Evolutionary conservation across 2,113 vertebrate species (phyloP).

Genomic region (Hymenochirus boettgeri): DNA sequence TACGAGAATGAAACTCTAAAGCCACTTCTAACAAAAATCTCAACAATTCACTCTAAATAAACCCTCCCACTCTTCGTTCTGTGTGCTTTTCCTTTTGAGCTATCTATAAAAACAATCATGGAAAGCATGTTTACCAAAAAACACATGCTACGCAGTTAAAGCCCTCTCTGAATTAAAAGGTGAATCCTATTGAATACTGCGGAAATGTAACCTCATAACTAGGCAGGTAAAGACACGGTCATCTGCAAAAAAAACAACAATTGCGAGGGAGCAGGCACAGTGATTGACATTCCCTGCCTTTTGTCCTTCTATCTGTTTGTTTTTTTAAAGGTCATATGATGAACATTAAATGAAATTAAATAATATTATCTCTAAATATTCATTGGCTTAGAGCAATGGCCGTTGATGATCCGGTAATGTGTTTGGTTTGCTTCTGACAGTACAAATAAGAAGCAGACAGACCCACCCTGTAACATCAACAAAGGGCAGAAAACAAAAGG

Average conservation of each 20-base stretch:
- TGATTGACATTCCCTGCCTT: constrained; percentile 54
- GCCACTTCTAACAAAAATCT: constrained; percentile 54
- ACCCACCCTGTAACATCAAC: constrained; percentile 45
- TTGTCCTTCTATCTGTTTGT: constrained; percentile 54
- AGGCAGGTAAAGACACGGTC: constrained; percentile 59
- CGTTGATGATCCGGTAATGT: constrained; percentile 44
- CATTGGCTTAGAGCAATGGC: constrained; percentile 43
- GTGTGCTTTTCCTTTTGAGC: constrained; percentile 40
- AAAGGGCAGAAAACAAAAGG: constrained; percentile 11
- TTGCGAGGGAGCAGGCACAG: constrained; percentile 57
- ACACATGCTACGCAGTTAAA: constrained; percentile 33
- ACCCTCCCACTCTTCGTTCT: constrained; percentile 22
- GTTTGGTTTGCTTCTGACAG: constrained; percentile 48
- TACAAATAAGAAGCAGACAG: constrained; percentile 50
- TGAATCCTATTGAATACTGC: constrained; percentile 41
- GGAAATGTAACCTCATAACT: constrained; percentile 50
- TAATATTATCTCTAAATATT: constrained; percentile 57
- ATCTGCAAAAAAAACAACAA: constrained; percentile 49
- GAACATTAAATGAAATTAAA: constrained; percentile 59
- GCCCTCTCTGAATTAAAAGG: constrained; percentile 44
- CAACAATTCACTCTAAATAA: constrained; percentile 38
- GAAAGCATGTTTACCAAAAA: constrained; percentile 49
- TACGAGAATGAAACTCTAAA: constrained; percentile 45
- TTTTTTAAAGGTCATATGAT: constrained; percentile 62
- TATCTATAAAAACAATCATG: constrained; percentile 47